Conservation (phyloP, 2,113 vertebrate genomes). For the Garra rufa region DNA sequence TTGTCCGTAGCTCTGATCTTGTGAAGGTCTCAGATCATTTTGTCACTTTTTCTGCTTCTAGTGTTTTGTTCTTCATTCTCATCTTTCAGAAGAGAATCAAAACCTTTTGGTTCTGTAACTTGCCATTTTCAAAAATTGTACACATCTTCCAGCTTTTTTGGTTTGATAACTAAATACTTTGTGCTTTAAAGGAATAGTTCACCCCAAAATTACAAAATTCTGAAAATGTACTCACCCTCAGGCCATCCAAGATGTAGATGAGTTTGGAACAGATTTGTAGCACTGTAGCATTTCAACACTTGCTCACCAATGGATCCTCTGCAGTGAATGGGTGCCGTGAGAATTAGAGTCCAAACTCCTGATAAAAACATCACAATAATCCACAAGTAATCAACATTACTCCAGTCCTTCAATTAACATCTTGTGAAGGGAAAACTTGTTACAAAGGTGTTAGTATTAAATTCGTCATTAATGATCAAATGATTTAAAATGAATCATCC, state of each 20-base stretch:
- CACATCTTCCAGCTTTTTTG: not conserved
- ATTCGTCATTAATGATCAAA: no score
- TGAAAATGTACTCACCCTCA: not conserved
- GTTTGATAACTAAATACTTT: not conserved
- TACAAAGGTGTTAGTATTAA: no score
- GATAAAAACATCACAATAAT: no score
- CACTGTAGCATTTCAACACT: not conserved
- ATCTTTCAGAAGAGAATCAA: not conserved
- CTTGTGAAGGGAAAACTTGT: no score
- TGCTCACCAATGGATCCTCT: not conserved
- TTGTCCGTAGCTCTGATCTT: constrained; percentile 57
- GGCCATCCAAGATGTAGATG: not conserved
- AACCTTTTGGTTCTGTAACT: not conserved
- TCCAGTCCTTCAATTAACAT: not conserved
- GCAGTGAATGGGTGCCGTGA: not conserved
- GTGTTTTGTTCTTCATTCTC: not conserved
- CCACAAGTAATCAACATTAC: not conserved
- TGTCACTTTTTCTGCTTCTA: not conserved
- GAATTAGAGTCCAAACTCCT: no score
- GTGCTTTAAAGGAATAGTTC: not conserved
- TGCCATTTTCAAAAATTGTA: not conserved
- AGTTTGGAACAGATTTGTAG: not conserved
- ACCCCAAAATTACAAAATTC: not conserved
- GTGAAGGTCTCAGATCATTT: constrained; percentile 48
- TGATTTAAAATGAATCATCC: no score